Evolutionary conservation across 1,140 invertebrate species (phyloP), one percentile per base, ranked within the genome.

Genomic region (Augochlora pura): DNA sequence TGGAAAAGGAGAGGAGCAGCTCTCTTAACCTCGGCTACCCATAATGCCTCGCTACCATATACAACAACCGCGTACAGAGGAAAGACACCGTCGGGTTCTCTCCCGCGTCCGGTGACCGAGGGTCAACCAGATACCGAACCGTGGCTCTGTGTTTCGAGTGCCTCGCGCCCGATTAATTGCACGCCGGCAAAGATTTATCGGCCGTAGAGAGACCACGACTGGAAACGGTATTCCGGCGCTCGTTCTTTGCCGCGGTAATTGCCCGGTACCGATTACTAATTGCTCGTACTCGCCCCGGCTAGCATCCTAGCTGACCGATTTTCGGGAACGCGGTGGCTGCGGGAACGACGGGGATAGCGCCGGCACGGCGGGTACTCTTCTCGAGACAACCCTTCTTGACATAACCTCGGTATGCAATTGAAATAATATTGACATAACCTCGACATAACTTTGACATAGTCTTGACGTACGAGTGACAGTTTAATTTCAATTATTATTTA

Each of bases 141-240:
- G 68, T 81, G 69, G 82, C 4, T 71, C 75, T 85, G 79, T 88
- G 85, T 88, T 89, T 88, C 81, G 81, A 90, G 77, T 90, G 80
- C 79, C 83, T 89, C 66, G 86, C 88, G 82, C 81, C 84, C 89
- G 88, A 90, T 90, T 90, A 90, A 90, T 90, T 90, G 87, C 88
- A 77, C 85, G 65, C 80, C 54, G 73, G 73, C 39, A 38, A 80
- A 85, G 89, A 90, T 90, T 90, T 90, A 90, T 90, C 78, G 86
- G 77, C 77, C 78, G 67, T 80, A 66, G 77, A 77, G 72, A 83
- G 77, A 59, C 54, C 57, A 69, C 76, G 72, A 79, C 74, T 84
- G 76, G 76, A 76, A 80, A 86, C 76, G 80, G 83, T 87, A 90
- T 88, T 87, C 77, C 73, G 32, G 39, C 64, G 67, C 32, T 87